These are phyloP conservation scores for Plecotus auritus DNA, from an alignment of 2,113 vertebrate genomes.

Conservation along the genomic window DNA sequence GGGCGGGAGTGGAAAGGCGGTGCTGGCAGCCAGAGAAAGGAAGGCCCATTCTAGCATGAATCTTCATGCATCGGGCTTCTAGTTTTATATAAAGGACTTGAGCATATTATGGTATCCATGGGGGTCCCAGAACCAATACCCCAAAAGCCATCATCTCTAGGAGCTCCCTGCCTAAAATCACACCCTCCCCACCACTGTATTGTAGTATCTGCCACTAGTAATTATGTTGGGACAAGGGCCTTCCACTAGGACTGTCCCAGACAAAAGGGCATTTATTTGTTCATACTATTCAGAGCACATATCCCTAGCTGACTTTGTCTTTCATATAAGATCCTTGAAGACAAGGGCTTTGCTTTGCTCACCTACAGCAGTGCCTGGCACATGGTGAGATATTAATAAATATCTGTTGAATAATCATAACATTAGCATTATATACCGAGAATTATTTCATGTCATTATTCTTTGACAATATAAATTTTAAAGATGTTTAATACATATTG, in stretches of 20 bases:
- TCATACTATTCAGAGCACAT: background rate
- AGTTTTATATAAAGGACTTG: no score
- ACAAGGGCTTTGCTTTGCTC: background rate
- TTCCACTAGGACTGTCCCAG: background rate
- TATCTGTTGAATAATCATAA: slow-evolving; percentile 24
- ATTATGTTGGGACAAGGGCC: background rate
- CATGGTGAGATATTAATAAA: background rate
- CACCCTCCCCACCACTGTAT: fast-evolving
- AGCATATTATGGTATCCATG: no score
- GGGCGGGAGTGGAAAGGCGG: no score
- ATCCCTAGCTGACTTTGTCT: background rate
- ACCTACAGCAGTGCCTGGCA: background rate
- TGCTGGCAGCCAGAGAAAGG: no score
- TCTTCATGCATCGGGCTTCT: no score
- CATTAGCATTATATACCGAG: background rate
- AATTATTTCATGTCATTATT: background rate
- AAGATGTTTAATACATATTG: background rate
- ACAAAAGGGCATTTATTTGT: background rate
- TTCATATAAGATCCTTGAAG: background rate
- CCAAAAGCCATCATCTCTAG: background rate
- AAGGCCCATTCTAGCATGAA: no score
- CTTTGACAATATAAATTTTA: background rate
- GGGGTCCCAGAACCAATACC: no score
- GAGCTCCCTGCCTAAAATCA: background rate
- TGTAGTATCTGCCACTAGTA: background rate